Evolutionary conservation across 2,113 vertebrate species (phyloP).

Genomic region (Syngnathus scovelli): DNA sequence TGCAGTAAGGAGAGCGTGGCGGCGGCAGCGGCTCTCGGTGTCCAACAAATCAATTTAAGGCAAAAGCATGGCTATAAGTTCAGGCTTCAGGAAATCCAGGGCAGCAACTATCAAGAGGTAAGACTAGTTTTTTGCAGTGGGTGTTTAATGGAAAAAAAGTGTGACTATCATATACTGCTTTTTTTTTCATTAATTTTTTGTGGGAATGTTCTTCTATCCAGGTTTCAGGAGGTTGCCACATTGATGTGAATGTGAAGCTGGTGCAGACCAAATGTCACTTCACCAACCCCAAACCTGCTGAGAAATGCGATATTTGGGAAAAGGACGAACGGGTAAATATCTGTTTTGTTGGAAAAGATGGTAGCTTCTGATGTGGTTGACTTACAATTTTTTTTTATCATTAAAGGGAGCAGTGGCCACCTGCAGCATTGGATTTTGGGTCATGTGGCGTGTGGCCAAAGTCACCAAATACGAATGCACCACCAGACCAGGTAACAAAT

Average conservation of each 20-base stretch:
- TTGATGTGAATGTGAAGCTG: conserved; percentile 1
- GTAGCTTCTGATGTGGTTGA: not conserved
- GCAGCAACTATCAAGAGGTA: not conserved
- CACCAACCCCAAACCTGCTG: not conserved
- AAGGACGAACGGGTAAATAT: not conserved
- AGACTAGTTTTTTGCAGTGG: too few relatives aligned
- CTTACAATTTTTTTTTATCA: not conserved
- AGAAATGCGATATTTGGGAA: not conserved
- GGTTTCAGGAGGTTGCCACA: not conserved
- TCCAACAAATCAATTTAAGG: not conserved
- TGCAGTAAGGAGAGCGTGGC: not conserved
- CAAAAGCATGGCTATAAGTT: conserved; percentile 3
- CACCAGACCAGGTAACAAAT: not conserved
- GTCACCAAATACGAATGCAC: not conserved
- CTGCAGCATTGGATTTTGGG: not conserved
- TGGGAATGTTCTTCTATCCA: not conserved
- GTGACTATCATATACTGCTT: too few relatives aligned
- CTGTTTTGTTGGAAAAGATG: too few relatives aligned
- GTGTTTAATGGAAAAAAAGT: too few relatives aligned
- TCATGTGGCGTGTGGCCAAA: not conserved
- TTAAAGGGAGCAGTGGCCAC: not conserved
- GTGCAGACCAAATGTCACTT: conserved; percentile 3
- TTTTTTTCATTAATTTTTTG: not conserved
- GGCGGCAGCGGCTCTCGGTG: not conserved
- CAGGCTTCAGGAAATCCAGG: not conserved